Base-by-base conservation (phyloP, 2,113 vertebrate genomes). In the Phaetusa simplex region DNA sequence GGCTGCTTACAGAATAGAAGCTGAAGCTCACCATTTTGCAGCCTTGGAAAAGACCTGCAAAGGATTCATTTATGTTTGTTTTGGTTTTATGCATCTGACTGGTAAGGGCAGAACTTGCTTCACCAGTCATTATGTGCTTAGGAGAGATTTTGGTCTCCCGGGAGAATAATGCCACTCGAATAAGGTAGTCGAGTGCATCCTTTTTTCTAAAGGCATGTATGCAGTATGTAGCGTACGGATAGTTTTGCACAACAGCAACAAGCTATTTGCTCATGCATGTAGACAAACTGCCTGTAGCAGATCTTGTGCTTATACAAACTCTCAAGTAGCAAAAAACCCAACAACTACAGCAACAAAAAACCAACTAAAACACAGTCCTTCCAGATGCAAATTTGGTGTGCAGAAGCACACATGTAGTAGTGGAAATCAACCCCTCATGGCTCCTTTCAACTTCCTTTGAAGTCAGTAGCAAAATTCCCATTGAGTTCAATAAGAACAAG, bases 361-460 rank as follows among this genome's bases (percentile, higher is more conserved):
- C 73, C 73, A 18, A 1, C 70, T 82, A 87, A 90, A 93, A 69
- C 38, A 50, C 73, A 80, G 86, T 38, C 47, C 26, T 94, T 90
- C 78, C 89, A 97, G 93, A 95, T 78, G 89, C 93, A 97, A 94
- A 93, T 90, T 96, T 94, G 78, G 77, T 96, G 91, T 64, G 89
- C 81, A 95, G 84, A 66, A 95, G 81, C 89, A 77, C 94, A 96
- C 66, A 77, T 81, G 92, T 81, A 95, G 36, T 61, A 80, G 71
- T 86, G 71, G 67, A 97, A 96, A 97, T 93, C 86, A 96, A 61
- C 71, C 87, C 96, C 84, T 97, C 84, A 66, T 86, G 86, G 79
- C 47, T 95, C 74, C 45, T 95, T 96, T 97, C 78, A 95, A 93
- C 87, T 97, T 88, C 38, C 87, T 97, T 97, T 97, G 97, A 97